Conservation (phyloP, 1,140 invertebrate genomes). For the Trichogramma pretiosum region DNA sequence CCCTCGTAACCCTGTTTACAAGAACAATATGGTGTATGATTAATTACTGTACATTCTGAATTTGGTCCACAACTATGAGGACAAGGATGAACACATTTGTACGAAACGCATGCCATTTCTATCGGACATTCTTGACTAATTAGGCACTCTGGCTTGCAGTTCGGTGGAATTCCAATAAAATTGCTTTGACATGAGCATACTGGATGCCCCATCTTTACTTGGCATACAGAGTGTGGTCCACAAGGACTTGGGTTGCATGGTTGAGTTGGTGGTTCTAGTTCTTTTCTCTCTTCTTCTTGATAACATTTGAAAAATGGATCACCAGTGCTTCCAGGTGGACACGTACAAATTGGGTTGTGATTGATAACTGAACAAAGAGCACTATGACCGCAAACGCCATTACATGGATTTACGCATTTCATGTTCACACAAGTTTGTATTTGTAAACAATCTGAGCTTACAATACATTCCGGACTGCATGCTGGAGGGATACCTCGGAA, state of each 20-base stretch:
- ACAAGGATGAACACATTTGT: constrained; percentile 73
- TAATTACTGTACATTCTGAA: constrained; percentile 69
- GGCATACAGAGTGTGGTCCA: constrained; percentile 76
- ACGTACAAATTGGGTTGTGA: constrained; percentile 75
- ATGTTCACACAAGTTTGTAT: constrained; percentile 69
- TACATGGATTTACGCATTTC: constrained; percentile 68
- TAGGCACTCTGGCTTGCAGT: constrained; percentile 66
- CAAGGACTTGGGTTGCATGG: constrained; percentile 75
- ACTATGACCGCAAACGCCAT: constrained; percentile 65
- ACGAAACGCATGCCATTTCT: constrained; percentile 68
- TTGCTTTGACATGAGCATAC: constrained; percentile 71
- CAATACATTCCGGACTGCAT: constrained; percentile 72
- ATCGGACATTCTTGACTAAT: constrained; percentile 66
- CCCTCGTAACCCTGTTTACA: constrained; percentile 68
- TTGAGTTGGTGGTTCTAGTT: constrained; percentile 34
- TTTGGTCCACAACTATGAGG: constrained; percentile 65
- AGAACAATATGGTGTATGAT: constrained; percentile 72
- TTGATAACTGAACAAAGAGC: constrained; percentile 69
- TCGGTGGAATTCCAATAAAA: constrained; percentile 63
- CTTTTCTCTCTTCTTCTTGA: constrained; percentile 18
- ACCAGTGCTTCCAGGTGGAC: constrained; percentile 61
- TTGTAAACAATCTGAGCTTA: constrained; percentile 69
- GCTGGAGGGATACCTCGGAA: constrained; percentile 69
- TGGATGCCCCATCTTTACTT: constrained; percentile 65
- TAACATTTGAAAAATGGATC: constrained; percentile 73